Conservation (phyloP, 2,888 invertebrate genomes). For the Eilema sororculum region DNA sequence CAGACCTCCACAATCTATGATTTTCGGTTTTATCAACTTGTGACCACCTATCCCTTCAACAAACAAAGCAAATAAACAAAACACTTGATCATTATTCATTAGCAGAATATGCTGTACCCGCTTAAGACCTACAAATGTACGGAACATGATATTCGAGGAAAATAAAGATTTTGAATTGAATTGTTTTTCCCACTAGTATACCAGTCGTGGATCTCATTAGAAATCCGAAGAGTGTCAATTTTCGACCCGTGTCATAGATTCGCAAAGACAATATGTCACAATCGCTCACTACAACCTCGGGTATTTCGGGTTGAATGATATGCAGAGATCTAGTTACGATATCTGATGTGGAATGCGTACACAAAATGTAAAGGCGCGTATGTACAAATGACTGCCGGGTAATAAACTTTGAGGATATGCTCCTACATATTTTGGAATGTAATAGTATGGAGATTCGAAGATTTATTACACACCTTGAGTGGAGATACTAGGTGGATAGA, state of each 20-base stretch:
- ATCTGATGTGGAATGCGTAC: slow-evolving; percentile 6
- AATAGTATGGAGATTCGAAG: not conserved
- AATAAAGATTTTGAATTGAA: too few relatives aligned
- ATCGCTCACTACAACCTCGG: slow-evolving; percentile 26
- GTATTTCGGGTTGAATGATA: slow-evolving; percentile 27
- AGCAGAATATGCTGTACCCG: too few relatives aligned
- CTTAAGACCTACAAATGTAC: too few relatives aligned
- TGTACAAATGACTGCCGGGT: not conserved
- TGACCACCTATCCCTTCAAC: too few relatives aligned
- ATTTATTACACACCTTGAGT: not conserved
- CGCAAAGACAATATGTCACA: slow-evolving; percentile 36
- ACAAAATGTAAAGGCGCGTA: not conserved
- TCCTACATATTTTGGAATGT: not conserved
- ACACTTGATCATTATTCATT: too few relatives aligned
- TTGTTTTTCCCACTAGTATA: too few relatives aligned
- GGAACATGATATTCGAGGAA: too few relatives aligned
- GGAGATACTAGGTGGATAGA: not conserved
- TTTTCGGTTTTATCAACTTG: too few relatives aligned
- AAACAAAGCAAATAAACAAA: too few relatives aligned
- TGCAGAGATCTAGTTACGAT: slow-evolving; percentile 32
- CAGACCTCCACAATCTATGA: too few relatives aligned
- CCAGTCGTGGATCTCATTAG: too few relatives aligned
- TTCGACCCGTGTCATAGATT: slow-evolving; percentile 37
- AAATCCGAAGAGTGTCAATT: slow-evolving; percentile 32
- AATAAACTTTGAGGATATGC: slow-evolving; percentile 12